Evolutionary conservation across 2,888 invertebrate species (phyloP), one percentile per base, ranked within the genome.

Genomic region (Toxonevra muliebris): DNA sequence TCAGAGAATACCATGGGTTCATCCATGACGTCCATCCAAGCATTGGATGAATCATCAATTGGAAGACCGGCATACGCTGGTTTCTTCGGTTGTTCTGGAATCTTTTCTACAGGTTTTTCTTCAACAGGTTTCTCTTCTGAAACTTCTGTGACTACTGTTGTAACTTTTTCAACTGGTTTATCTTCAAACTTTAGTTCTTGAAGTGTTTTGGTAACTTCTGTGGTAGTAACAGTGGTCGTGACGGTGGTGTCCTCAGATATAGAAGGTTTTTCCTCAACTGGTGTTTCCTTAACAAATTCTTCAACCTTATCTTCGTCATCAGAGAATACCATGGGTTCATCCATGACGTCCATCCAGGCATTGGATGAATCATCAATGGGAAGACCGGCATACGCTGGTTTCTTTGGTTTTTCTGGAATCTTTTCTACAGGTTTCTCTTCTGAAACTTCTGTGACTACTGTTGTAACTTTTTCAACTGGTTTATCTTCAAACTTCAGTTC

Each of bases 281-380:
- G n/a, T n/a, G n/a, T n/a, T n/a, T 48, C 41, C 13, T 65, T 57
- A 1, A 30, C 42, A 42, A 42, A 7, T 41, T 53, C 48, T 41
- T 64, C 20, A 12, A 2, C 45, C 11, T 45, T 59, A 55, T 68
- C 71, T n/a, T 69, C 80, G 48, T 80, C 79, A 63, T 77, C 79
- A 0, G 78, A 77, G 58, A 79, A 75, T 12, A 71, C 69, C 64
- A 77, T 76, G 13, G 78, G 76, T 40, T 80, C 78, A 42, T 80
- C 78, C 42, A 80, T 64, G 15, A 79, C 77, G 58, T 76, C 66
- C 76, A 85, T 78, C 79, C 83, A 85, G 1, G 78, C 64, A 66
- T 74, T 78, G 43, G 81, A 72, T 1, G 80, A 73, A 41, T 81
- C 79, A 65, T 84, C 82, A 52, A 81, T 74, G 19, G 81, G 80